Evolutionary conservation across 2,797 vertebrate genomes (phyloP).

Genomic region (Todus mexicanus): DNA sequence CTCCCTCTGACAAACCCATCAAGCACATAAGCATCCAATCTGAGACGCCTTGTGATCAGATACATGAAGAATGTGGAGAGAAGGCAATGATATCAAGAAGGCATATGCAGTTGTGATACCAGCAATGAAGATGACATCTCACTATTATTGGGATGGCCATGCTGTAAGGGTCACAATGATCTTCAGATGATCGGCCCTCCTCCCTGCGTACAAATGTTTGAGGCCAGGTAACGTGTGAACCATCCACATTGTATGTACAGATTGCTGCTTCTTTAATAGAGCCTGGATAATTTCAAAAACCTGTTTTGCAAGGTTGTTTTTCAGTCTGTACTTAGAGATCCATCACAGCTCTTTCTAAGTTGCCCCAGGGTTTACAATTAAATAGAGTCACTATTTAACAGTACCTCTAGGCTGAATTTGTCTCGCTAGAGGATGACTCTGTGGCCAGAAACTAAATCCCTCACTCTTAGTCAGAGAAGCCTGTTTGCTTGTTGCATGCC

Average conservation of each 20-base stretch:
- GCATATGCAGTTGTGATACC: not conserved
- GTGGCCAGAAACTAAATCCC: not conserved
- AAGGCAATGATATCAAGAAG: not conserved
- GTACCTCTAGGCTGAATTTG: not conserved
- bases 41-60: not conserved
- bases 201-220: not conserved
- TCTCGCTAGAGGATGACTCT: not conserved
- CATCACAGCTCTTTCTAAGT: not conserved
- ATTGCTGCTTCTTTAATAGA: not conserved
- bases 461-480: not conserved
- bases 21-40: not conserved
- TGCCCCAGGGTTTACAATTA: not conserved
- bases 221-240: not conserved
- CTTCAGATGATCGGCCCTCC: not conserved
- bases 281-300: not conserved
- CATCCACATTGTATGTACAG: accelerated
- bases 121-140: not conserved
- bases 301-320: not conserved
- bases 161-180: not conserved
- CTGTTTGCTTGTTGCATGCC: not conserved
- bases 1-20: not conserved
- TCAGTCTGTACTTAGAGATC: not conserved
- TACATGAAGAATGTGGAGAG: accelerated
- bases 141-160: accelerated
- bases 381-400: not conserved